Evolutionary conservation across 2,113 vertebrate species (phyloP).

Genomic region (Otocyon megalotis): DNA sequence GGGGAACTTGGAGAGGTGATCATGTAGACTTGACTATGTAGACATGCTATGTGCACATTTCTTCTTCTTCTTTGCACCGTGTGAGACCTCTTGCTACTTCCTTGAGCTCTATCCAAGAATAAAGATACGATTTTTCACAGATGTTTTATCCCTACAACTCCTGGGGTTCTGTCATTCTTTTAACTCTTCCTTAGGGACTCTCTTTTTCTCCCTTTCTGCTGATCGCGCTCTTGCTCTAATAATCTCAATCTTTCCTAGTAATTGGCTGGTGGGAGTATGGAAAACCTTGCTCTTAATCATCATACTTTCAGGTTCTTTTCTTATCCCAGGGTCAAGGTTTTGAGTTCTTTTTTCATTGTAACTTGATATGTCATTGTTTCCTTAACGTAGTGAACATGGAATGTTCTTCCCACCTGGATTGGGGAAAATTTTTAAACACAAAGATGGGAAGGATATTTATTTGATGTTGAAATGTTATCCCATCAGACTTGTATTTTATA

Average conservation of each 20-base stretch:
- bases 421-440: background rate
- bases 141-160: background rate
- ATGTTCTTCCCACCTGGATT: background rate
- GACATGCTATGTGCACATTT: too few relatives aligned
- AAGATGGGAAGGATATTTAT: background rate
- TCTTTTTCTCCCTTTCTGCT: background rate
- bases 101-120: background rate
- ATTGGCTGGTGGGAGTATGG: background rate
- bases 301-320: background rate
- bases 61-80: background rate
- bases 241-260: background rate
- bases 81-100: background rate
- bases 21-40: background rate
- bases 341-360: background rate
- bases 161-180: background rate
- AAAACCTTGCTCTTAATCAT: background rate
- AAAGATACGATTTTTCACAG: background rate
- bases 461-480: conserved; percentile 14
- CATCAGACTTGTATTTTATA: background rate
- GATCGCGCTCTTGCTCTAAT: background rate
- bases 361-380: background rate
- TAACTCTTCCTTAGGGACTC: background rate
- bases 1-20: background rate
- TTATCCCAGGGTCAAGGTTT: background rate
- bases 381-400: background rate